Conservation (phyloP, 1,140 invertebrate species). For the Drosophila serrata region DNA sequence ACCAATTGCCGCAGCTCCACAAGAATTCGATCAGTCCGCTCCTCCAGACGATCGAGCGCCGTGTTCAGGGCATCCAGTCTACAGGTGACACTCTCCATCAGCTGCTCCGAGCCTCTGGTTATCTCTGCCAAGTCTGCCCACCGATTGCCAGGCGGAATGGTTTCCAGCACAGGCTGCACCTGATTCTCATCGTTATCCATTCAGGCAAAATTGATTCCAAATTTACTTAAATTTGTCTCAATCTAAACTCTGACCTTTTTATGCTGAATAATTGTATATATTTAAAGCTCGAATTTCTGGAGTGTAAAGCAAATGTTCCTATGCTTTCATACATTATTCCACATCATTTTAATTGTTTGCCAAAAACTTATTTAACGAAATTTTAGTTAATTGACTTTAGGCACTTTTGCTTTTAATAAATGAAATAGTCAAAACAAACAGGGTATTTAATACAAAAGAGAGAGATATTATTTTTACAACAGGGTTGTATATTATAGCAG, state of each 20-base stretch:
- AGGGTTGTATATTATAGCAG: too few relatives aligned
- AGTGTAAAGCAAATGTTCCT: constrained; percentile 16
- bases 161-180: not conserved
- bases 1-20: constrained; percentile 10
- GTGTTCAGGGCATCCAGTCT: constrained; percentile 31
- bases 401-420: constrained; percentile 21
- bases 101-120: constrained; percentile 24
- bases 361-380: constrained; percentile 16
- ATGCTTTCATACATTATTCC: not conserved
- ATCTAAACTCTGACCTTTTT: not conserved
- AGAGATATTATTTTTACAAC: too few relatives aligned
- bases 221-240: not conserved
- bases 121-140: not conserved
- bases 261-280: not conserved
- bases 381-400: constrained; percentile 9
- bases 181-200: constrained; percentile 24
- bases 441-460: not conserved
- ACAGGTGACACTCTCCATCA: constrained; percentile 26
- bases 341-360: constrained; percentile 2
- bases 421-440: constrained; percentile 5
- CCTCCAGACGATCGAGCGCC: constrained; percentile 55
- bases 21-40: constrained; percentile 36
- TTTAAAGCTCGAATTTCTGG: not conserved
- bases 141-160: not conserved
- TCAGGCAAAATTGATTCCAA: not conserved